These are phyloP conservation scores for Hedya salicella DNA, from an alignment of 2,888 invertebrate genomes.

Conservation along the genomic window DNA sequence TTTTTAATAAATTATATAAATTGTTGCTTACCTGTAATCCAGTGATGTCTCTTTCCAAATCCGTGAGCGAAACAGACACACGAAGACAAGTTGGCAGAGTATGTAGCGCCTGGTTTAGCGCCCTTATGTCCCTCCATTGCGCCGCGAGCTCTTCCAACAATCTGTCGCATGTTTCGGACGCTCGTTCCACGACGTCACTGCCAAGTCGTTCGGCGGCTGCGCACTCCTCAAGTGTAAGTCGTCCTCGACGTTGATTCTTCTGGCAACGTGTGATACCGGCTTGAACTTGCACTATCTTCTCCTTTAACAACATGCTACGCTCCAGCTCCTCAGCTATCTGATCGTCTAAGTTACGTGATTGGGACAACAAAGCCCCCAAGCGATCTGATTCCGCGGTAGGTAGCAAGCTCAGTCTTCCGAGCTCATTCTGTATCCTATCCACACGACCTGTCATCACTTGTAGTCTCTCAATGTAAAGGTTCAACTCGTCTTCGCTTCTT, in stretches of 20 bases:
- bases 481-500: conserved; percentile 92
- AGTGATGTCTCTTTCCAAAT: conserved; percentile 91
- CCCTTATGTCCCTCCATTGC: conserved; percentile 92
- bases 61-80: conserved; percentile 90
- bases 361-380: conserved; percentile 88
- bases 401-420: conserved; percentile 90
- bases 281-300: conserved; percentile 89
- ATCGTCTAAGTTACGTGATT: conserved; percentile 89
- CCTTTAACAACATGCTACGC: conserved; percentile 89
- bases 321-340: conserved; percentile 92
- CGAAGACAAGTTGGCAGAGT: conserved; percentile 90
- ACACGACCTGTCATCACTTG: conserved; percentile 91
- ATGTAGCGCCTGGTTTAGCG: conserved; percentile 90
- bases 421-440: conserved; percentile 91
- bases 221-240: conserved; percentile 88
- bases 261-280: conserved; percentile 88
- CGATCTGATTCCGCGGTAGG: conserved; percentile 91
- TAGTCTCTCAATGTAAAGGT: conserved; percentile 91
- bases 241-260: conserved; percentile 88
- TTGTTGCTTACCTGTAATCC: conserved; percentile 73
- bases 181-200: conserved; percentile 91
- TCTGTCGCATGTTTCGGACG: conserved; percentile 89
- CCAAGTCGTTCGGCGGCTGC: conserved; percentile 89
- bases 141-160: conserved; percentile 88
- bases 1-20: neutral